These are phyloP conservation scores for Gymnorhina tibicen DNA, from an alignment of 2,113 vertebrate species.

Conservation along the genomic window DNA sequence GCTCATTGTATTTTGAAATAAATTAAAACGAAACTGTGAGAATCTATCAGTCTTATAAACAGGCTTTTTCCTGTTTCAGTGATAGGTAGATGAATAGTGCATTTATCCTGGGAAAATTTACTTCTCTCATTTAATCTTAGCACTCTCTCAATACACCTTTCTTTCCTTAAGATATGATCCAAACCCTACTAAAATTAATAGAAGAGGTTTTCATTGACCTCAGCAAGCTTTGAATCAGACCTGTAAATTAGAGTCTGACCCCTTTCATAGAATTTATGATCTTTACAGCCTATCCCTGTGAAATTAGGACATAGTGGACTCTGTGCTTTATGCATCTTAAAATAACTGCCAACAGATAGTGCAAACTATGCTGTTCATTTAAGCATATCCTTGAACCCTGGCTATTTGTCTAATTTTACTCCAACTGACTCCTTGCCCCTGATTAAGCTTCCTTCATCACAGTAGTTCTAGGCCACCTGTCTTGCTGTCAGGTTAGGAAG, in stretches of 20 bases:
- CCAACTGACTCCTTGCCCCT: background rate
- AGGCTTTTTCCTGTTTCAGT: background rate
- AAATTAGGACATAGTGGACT: background rate
- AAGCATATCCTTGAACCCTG: background rate
- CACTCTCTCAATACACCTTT: background rate
- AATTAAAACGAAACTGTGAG: background rate
- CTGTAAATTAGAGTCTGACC: background rate
- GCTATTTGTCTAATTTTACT: background rate
- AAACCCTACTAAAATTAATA: background rate
- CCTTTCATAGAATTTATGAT: background rate
- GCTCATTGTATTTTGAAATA: background rate
- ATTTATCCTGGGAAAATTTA: background rate
- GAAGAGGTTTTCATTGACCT: background rate
- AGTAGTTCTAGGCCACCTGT: background rate
- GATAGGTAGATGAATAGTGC: background rate
- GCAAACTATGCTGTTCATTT: background rate
- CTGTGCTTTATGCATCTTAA: background rate
- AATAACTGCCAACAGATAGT: background rate
- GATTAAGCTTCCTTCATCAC: background rate
- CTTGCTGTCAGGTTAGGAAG: background rate
- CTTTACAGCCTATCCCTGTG: background rate
- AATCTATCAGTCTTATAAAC: background rate
- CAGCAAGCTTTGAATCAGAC: background rate
- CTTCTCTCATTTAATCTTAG: background rate
- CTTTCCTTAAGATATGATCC: background rate